phyloP scores from a whole-genome alignment of 2,888 invertebrate genomes.

The Drosophila colorata region DNA sequence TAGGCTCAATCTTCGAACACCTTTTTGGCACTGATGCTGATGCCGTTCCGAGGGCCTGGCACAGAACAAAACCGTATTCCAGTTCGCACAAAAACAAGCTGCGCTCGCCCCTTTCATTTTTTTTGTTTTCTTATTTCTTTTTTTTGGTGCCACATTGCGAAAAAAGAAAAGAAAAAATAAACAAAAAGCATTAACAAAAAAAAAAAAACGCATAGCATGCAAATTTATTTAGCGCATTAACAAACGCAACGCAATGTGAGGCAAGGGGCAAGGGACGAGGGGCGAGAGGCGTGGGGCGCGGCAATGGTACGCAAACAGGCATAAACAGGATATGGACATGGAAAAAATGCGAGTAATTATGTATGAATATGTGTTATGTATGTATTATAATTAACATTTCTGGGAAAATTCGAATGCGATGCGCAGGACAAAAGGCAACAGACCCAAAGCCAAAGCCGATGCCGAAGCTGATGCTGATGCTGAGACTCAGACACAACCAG shows the following conservation, averaged over 20 bases:
- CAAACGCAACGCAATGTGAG: conserved; percentile 51
- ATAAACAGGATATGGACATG: conserved; percentile 74
- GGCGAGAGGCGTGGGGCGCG: background rate
- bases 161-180: conserved; percentile 54
- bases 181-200: conserved; percentile 52
- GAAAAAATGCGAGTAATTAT: conserved; percentile 72
- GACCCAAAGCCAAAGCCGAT: conserved; percentile 27
- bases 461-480: conserved; percentile 24
- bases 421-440: conserved; percentile 76
- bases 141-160: conserved; percentile 27
- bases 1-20: conserved; percentile 23
- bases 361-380: conserved; percentile 75
- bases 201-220: conserved; percentile 68
- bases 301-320: conserved; percentile 42
- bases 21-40: conserved; percentile 6
- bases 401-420: conserved; percentile 82
- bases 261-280: background rate
- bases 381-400: conserved; percentile 84
- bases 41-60: background rate
- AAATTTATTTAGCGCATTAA: conserved; percentile 79
- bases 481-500: conserved; percentile 49
- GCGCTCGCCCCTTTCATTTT: conserved; percentile 19
- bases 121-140: conserved; percentile 2
- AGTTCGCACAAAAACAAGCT: conserved; percentile 15
- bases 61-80: conserved; percentile 12